Evolutionary conservation across 2,797 vertebrate species (phyloP).

Genomic region (Buceros bicornis): DNA sequence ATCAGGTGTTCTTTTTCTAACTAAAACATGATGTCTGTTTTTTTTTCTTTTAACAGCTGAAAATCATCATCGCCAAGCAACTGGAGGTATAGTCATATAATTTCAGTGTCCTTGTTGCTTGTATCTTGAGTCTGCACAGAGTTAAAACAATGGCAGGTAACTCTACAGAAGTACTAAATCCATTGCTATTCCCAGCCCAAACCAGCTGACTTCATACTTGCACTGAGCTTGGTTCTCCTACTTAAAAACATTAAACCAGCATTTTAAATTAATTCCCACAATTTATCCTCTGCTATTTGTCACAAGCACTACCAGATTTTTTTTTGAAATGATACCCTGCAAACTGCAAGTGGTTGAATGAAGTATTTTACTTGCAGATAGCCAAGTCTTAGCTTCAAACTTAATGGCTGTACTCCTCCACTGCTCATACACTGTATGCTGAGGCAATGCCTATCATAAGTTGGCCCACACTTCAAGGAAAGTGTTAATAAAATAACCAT

Average conservation of each 20-base stretch:
- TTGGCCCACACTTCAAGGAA: not conserved
- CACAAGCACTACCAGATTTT: not conserved
- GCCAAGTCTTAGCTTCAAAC: not conserved
- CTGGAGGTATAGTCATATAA: not conserved
- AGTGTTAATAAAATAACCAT: not conserved
- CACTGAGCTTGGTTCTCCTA: not conserved
- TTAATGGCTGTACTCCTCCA: not conserved
- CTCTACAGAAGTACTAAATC: not conserved
- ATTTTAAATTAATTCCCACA: not conserved
- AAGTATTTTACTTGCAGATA: not conserved
- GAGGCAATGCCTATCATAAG: not conserved
- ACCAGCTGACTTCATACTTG: not conserved
- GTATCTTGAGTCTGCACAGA: not conserved
- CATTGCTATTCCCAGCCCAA: not conserved
- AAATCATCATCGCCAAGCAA: not conserved
- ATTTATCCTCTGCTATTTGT: not conserved
- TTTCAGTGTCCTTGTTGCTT: not conserved
- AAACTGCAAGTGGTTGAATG: not conserved
- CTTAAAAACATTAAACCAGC: not conserved
- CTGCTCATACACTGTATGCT: not conserved
- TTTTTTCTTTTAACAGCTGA: constrained; percentile 12
- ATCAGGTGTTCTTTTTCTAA: constrained; percentile 27
- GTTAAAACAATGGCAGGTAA: not conserved
- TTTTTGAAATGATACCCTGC: not conserved
- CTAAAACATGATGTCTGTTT: not conserved